A percentile compares a stretch with the other conserved stretches of the same genome.
phyloP scores from a whole-genome alignment of 2,113 vertebrate genomes.

The Shinisaurus crocodilurus region DNA sequence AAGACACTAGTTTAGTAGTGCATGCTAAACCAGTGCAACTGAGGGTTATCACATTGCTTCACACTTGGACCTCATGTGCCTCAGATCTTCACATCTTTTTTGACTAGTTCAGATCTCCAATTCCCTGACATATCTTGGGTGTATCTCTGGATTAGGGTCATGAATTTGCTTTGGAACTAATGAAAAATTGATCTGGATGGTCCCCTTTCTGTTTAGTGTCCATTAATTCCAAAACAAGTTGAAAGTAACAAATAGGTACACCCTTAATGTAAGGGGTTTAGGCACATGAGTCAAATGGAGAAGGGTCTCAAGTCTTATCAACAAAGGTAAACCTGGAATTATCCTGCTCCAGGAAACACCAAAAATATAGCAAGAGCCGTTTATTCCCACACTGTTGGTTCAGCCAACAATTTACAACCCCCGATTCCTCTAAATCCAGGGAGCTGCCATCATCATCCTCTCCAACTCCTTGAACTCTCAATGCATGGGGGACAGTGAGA shows the following conservation, averaged over 20 bases:
- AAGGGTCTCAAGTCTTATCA: too few species aligned
- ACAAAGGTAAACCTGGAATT: too few species aligned
- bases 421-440: too few species aligned
- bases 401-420: too few species aligned
- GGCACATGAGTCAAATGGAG: too few species aligned
- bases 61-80: neutral
- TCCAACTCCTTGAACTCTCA: too few species aligned
- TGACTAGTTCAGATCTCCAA: neutral
- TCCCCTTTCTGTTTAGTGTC: neutral
- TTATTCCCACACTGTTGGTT: too few species aligned
- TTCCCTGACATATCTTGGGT: neutral
- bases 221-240: neutral
- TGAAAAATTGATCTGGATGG: neutral
- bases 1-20: neutral
- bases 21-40: neutral
- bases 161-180: neutral
- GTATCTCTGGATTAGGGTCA: neutral
- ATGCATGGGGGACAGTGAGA: too few species aligned
- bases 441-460: too few species aligned
- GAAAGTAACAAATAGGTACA: neutral
- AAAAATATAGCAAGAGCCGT: too few species aligned
- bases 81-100: neutral
- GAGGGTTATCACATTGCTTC: neutral
- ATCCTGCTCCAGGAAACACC: too few species aligned
- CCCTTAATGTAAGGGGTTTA: too few species aligned